Base-by-base conservation (phyloP, 2,888 invertebrate genomes). In the Drosophila neotestacea region DNA sequence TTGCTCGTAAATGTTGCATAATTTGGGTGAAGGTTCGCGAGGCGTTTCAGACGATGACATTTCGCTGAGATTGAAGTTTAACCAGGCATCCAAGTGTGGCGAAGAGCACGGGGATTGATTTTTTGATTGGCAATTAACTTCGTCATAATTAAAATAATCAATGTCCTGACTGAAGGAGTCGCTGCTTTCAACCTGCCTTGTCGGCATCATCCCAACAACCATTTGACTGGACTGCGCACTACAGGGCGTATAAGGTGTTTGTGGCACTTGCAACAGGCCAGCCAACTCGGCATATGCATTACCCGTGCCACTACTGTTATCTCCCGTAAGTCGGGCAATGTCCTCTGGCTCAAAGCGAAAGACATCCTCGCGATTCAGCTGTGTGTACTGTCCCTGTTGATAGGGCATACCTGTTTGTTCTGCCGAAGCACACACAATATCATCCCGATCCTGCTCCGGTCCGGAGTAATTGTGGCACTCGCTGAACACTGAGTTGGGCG, bases 291-390 rank as follows among this genome's bases (percentile, higher is more conserved):
- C 42, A 62, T 83, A 75, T 22, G 36, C 47, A 10, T 11, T 32
- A 0, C 22, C 52, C 7, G 6, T 13, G 1, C n/a, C 48, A 47
- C 30, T 30, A 39, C 10, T 30, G 10, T 16, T 39, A n/a, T 75
- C 73, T 0, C 39, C 75, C n/a, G 91, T 91, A 10, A 92, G 79
- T 1, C 92, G 89, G 9, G 93, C 92, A 62, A 93, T 93, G 36
- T 92, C 93, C 80, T 93, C 93, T 9, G 93, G 92, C 70, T 93
- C 93, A 68, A 93, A 93, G 54, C 93, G 93, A 70, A 93, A 93
- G 28, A 93, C 89, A 68, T 92, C 93, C 68, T 90, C 86, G 9
- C 88, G 79, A 52, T 82, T 90, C 4, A 87, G 78, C 55, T 82
- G 86, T 0, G 85, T 81, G 60, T 88, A 87, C 28, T 87, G 88